phyloP scores from a whole-genome alignment of 2,113 vertebrate genomes.

The Phodopus roborovskii region DNA sequence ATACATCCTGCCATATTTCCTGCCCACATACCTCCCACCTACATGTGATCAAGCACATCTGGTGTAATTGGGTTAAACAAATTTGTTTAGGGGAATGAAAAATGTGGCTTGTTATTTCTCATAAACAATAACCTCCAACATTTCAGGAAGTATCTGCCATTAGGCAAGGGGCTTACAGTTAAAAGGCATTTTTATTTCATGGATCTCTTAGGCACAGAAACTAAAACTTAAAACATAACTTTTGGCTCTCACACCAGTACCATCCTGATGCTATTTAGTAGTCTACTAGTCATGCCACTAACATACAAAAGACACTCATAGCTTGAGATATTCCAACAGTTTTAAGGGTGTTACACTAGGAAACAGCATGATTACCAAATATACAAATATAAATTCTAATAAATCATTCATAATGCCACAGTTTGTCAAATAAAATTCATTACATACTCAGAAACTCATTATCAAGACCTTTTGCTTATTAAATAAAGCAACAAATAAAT shows the following conservation, averaged over 20 bases:
- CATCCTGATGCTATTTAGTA: neutral
- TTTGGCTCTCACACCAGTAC: neutral
- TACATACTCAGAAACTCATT: neutral
- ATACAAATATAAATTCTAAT: neutral
- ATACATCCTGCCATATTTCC: too few species aligned
- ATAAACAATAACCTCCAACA: too few species aligned
- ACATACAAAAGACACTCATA: neutral
- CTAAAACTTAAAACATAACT: neutral
- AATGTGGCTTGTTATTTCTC: too few species aligned
- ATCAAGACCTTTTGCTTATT: neutral
- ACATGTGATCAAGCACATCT: too few species aligned
- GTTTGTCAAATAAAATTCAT: conserved; percentile 16
- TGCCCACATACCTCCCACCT: too few species aligned
- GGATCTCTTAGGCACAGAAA: neutral
- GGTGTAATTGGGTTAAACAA: too few species aligned
- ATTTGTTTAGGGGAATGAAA: too few species aligned
- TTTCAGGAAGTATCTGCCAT: too few species aligned
- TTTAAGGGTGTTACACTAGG: neutral
- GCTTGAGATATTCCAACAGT: neutral
- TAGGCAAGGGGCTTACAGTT: too few species aligned
- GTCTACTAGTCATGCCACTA: neutral
- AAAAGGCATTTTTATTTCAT: too few species aligned
- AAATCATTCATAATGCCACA: neutral
- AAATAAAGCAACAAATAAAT: neutral
- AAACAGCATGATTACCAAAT: neutral